These are phyloP conservation scores for Pseudobourletiella spinata DNA, from an alignment of 1,140 invertebrate species.

Conservation along the genomic window DNA sequence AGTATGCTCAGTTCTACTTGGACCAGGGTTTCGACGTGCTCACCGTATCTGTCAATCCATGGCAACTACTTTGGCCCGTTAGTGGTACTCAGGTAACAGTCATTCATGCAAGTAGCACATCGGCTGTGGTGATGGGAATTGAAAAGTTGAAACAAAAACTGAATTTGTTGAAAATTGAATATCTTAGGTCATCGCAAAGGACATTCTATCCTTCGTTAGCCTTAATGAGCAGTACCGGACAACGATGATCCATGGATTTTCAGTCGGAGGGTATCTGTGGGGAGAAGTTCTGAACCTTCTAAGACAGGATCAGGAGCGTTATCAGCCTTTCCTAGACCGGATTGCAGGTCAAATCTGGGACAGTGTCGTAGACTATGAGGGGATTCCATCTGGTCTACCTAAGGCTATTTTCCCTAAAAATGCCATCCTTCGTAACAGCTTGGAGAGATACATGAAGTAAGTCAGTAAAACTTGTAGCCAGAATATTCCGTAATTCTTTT, in stretches of 20 bases:
- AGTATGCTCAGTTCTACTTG: conserved; percentile 43
- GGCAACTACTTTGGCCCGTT: conserved; percentile 40
- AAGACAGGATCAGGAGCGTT: conserved; percentile 33
- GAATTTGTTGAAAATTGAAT: no score
- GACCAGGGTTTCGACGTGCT: conserved; percentile 45
- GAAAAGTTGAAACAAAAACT: no score
- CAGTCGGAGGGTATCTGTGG: conserved; percentile 42
- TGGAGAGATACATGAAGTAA: conserved; percentile 38
- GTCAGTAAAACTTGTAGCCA: background rate
- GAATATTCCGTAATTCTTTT: background rate
- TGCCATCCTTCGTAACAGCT: conserved; percentile 34
- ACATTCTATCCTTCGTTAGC: conserved; percentile 39
- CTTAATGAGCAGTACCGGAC: conserved; percentile 34
- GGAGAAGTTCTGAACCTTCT: conserved; percentile 42
- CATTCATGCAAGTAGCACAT: no score
- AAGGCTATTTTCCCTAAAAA: conserved; percentile 39
- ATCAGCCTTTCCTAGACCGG: conserved; percentile 34
- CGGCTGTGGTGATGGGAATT: background rate
- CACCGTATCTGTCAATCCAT: conserved; percentile 39
- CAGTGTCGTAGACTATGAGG: conserved; percentile 44
- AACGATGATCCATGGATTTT: conserved; percentile 38
- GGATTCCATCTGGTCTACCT: conserved; percentile 42
- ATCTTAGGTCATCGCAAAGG: conserved; percentile 35
- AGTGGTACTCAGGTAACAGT: conserved; percentile 35
- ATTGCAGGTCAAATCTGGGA: conserved; percentile 43